Evolutionary conservation across 2,797 vertebrate species (phyloP).

Genomic region (Labeo calbasu): DNA sequence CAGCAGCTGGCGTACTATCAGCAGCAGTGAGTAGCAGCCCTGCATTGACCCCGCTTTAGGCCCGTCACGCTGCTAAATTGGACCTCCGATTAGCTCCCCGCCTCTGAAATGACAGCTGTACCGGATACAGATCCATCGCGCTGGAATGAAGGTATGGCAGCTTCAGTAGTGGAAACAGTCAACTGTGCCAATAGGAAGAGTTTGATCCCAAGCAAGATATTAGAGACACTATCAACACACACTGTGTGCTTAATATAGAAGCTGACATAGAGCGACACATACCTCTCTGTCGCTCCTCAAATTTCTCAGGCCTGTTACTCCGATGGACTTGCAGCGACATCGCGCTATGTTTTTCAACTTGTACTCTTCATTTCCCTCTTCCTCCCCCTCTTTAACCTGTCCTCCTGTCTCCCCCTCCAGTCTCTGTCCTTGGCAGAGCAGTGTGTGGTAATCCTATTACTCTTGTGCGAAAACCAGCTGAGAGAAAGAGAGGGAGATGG

Average conservation of each 20-base stretch:
- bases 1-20: slow-evolving; percentile 47
- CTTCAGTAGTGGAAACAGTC: slow-evolving; percentile 53
- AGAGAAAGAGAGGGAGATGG: slow-evolving; percentile 68
- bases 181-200: slow-evolving; percentile 79
- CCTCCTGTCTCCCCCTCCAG: slow-evolving; percentile 58
- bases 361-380: slow-evolving; percentile 44
- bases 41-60: background rate
- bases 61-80: slow-evolving; percentile 32
- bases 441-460: slow-evolving; percentile 83
- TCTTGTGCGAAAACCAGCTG: slow-evolving; percentile 82
- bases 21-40: slow-evolving; percentile 33
- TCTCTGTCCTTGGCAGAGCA: slow-evolving; percentile 68
- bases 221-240: slow-evolving; percentile 81
- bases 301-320: slow-evolving; percentile 51
- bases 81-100: slow-evolving; percentile 46
- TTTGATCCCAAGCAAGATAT: slow-evolving; percentile 80
- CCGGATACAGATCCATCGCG: slow-evolving; percentile 50
- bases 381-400: slow-evolving; percentile 62
- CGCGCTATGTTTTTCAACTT: slow-evolving; percentile 34
- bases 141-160: slow-evolving; percentile 48
- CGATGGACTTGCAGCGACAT: slow-evolving; percentile 19
- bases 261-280: slow-evolving; percentile 78
- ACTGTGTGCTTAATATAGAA: slow-evolving; percentile 81
- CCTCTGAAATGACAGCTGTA: slow-evolving; percentile 48
- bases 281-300: slow-evolving; percentile 64